Conservation (phyloP, 2,113 vertebrate genomes). For the Micronisus gabar region DNA sequence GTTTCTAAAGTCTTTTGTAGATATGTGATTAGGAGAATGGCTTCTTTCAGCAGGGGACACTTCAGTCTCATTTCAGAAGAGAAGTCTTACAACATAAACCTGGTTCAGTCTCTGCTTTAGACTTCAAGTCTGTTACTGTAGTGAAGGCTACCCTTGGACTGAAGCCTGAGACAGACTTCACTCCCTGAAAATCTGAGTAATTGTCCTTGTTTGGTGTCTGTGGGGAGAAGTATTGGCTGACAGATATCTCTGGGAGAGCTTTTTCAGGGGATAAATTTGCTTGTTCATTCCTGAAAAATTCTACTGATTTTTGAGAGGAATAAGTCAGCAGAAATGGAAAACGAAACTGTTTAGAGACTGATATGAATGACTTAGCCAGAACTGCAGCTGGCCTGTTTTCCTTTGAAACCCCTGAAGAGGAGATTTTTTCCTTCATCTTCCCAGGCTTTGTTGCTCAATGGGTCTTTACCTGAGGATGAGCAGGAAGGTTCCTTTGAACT, state of each 20-base stretch:
- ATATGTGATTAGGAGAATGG: neutral
- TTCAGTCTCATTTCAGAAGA: neutral
- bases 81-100: neutral
- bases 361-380: neutral
- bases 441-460: slow-evolving; percentile 89
- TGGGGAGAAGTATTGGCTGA: neutral
- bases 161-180: neutral
- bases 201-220: neutral
- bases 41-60: neutral
- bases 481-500: slow-evolving; percentile 83
- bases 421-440: neutral
- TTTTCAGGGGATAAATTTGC: neutral
- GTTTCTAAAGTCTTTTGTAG: neutral
- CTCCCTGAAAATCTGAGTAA: neutral
- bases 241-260: neutral
- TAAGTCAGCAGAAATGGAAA: neutral
- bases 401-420: neutral
- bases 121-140: neutral
- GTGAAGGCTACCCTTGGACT: neutral
- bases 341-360: neutral
- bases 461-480: slow-evolving; percentile 90
- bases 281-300: neutral
- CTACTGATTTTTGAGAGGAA: neutral
- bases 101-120: neutral
- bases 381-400: neutral